Evolutionary conservation across 1,140 invertebrate species (phyloP), one percentile per base, ranked within the genome.

Genomic region (Panagrolaimus sp.): DNA sequence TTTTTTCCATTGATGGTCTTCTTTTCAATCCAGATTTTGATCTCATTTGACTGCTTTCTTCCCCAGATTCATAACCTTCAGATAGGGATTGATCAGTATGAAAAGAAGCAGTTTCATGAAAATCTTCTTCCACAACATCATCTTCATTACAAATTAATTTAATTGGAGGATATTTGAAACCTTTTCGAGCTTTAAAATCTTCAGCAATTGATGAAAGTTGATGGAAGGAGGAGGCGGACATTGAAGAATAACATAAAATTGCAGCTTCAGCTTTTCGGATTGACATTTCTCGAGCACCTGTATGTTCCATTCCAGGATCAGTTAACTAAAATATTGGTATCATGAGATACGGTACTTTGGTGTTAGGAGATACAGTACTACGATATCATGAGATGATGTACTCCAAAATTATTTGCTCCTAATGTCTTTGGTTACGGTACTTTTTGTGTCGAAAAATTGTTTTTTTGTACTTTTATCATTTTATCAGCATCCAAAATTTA

Each of bases 121-220:
- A 14, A 21, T 48, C 65, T 10, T 67, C 43, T 28, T 65, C 63
- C 12, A 70, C 47, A 12, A 48, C 32, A 12, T 70, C 68, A 26
- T 68, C 68, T 47, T 70, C 68, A 47, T 70, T 70, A 32, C 64
- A 44, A 17, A 70, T 38, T 21, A 70, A 14, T 24, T 68, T 43
- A 8, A 70, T 68, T 26, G 68, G 68, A n/a, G 21, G 52, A 8
- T 26, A 26, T 58, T 28, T 58, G 5, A 58, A 58, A 21, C 10
- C 28, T 58, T 58, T 58, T 14, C 52, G 21, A n/a, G n/a, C 52
- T 14, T 58, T 58, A 58, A 58, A 58, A 58, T 58, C 52, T 26
- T 58, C 52, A 12, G 52, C 52, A 58, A 58, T 58, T n/a, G 21
- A 26, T 9, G 9, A 24, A 12, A 58, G 28, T 58, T 58, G 21